Evolutionary conservation across 2,113 vertebrate genomes (phyloP).

Genomic region (Gallinago paraguaiae): DNA sequence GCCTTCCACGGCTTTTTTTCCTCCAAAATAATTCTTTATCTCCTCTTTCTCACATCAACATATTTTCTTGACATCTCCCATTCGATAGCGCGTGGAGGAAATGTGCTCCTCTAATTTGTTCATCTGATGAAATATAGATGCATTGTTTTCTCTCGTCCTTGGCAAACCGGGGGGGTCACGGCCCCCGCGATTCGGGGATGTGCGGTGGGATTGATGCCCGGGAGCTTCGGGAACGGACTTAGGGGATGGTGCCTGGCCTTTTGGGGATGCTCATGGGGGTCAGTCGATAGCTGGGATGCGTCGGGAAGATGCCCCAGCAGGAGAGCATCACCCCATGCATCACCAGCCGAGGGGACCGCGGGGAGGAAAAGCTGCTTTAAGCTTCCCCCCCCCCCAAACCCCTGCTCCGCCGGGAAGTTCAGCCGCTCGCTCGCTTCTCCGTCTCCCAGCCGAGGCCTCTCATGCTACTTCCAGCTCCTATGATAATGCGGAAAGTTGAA

Average conservation of each 20-base stretch:
- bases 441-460: constrained; percentile 87
- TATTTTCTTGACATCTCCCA: constrained; percentile 69
- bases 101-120: constrained; percentile 37
- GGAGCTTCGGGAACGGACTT: not conserved
- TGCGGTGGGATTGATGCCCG: fast-evolving
- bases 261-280: not conserved
- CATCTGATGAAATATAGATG: constrained; percentile 38
- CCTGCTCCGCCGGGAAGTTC: constrained; percentile 14
- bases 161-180: not conserved
- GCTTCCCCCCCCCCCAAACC: not conserved
- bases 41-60: constrained; percentile 70
- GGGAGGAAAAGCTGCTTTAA: not conserved
- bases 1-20: constrained; percentile 55
- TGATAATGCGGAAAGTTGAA: constrained; percentile 99
- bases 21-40: constrained; percentile 74
- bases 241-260: fast-evolving
- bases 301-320: fast-evolving
- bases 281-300: fast-evolving
- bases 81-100: constrained; percentile 58
- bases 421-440: constrained; percentile 65
- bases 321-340: not conserved
- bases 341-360: fast-evolving
- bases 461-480: constrained; percentile 92
- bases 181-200: not conserved
- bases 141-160: constrained; percentile 37